Evolutionary conservation across 2,113 vertebrate genomes (phyloP).

Genomic region (Mormyrus lacerda): DNA sequence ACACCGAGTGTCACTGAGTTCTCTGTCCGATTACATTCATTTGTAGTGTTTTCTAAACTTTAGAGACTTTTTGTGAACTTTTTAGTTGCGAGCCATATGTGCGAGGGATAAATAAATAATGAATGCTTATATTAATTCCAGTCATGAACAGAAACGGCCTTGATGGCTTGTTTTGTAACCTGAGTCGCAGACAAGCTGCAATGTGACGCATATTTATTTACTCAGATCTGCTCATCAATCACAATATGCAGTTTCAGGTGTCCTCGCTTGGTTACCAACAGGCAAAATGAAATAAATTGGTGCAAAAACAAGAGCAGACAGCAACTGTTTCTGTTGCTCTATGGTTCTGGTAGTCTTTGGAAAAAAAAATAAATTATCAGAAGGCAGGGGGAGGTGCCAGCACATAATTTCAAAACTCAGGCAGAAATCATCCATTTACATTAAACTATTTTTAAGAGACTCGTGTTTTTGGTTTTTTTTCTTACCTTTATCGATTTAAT

Average conservation of each 20-base stretch:
- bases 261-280: background rate
- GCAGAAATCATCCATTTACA: background rate
- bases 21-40: background rate
- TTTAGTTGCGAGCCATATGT: background rate
- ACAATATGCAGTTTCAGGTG: background rate
- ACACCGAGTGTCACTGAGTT: background rate
- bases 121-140: background rate
- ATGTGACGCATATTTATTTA: background rate
- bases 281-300: background rate
- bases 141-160: background rate
- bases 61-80: background rate
- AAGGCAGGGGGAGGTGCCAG: background rate
- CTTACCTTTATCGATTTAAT: background rate
- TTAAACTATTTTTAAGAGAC: background rate
- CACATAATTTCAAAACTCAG: background rate
- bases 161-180: background rate
- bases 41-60: background rate
- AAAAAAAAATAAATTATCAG: background rate
- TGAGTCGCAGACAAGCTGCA: background rate
- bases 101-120: background rate
- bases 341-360: background rate
- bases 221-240: constrained; percentile 1
- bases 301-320: background rate
- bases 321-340: background rate
- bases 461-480: background rate